These are phyloP conservation scores for Drosophila ohnishii DNA, from an alignment of 1,140 invertebrate genomes.

Conservation along the genomic window DNA sequence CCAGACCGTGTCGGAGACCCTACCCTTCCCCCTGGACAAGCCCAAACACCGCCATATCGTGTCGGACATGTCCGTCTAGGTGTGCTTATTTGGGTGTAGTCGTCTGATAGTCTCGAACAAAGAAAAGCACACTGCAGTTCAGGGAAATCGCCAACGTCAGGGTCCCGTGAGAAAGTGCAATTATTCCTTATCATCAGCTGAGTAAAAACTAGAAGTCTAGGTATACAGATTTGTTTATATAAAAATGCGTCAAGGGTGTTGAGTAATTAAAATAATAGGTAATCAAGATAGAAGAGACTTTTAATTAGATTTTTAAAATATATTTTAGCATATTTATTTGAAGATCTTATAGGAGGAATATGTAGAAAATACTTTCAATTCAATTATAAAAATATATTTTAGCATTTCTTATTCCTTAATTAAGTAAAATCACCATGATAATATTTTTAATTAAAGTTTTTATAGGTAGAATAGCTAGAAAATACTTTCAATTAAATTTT, in stretches of 20 bases:
- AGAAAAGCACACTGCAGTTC: slow-evolving; percentile 15
- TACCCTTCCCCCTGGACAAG: background rate
- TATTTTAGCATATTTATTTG: no score
- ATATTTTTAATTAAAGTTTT: background rate
- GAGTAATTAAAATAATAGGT: background rate
- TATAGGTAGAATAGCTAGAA: background rate
- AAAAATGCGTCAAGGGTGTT: slow-evolving; percentile 4
- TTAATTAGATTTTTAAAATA: background rate
- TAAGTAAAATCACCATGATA: background rate
- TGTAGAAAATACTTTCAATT: no score
- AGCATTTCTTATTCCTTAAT: background rate
- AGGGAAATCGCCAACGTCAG: background rate
- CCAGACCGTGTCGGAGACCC: background rate
- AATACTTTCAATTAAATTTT: no score
- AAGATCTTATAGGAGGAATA: no score
- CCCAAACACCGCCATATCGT: slow-evolving; percentile 27
- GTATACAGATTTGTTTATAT: background rate
- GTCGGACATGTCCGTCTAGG: slow-evolving; percentile 43
- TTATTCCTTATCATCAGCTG: slow-evolving; percentile 24
- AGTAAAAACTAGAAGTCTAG: background rate
- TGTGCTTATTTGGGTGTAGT: slow-evolving; percentile 38
- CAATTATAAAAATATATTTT: no score
- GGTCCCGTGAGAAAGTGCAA: slow-evolving; percentile 47
- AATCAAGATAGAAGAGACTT: background rate
- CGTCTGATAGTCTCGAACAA: slow-evolving; percentile 21